Evolutionary conservation across 2,888 invertebrate genomes (phyloP).

Genomic region (Taphrorychus bicolor): DNA sequence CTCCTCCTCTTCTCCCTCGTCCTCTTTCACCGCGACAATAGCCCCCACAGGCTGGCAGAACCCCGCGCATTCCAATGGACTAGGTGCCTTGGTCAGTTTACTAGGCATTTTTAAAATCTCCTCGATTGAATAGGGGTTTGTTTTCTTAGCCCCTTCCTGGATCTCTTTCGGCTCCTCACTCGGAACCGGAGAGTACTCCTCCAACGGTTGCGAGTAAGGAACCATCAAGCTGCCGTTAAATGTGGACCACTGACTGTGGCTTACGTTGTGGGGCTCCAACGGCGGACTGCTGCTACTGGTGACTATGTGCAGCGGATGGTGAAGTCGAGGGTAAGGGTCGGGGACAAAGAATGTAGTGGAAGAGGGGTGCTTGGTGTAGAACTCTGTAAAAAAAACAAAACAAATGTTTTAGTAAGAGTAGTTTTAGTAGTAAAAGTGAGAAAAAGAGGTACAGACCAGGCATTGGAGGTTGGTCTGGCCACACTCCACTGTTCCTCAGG

Average conservation of each 20-base stretch:
- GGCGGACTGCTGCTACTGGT: slow-evolving; percentile 48
- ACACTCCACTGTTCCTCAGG: slow-evolving; percentile 84
- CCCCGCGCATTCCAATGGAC: slow-evolving; percentile 38
- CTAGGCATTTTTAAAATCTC: slow-evolving; percentile 84
- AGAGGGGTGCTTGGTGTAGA: slow-evolving; percentile 50
- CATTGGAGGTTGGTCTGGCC: slow-evolving; percentile 67
- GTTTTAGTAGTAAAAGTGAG: not conserved
- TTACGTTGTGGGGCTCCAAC: slow-evolving; percentile 58
- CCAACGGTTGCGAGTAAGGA: slow-evolving; percentile 22
- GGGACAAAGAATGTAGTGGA: slow-evolving; percentile 36
- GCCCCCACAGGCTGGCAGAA: slow-evolving; percentile 53
- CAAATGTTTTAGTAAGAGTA: not conserved
- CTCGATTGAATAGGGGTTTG: slow-evolving; percentile 88
- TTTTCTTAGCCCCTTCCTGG: slow-evolving; percentile 57
- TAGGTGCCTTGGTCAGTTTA: slow-evolving; percentile 62
- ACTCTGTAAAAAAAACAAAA: slow-evolving; percentile 43
- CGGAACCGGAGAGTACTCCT: slow-evolving; percentile 25
- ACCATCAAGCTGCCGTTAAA: slow-evolving; percentile 42
- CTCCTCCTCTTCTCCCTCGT: slow-evolving; percentile 47
- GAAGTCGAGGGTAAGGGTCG: slow-evolving; percentile 32
- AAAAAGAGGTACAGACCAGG: not conserved
- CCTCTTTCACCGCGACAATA: slow-evolving; percentile 46
- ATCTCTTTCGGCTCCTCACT: slow-evolving; percentile 44
- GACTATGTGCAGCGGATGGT: slow-evolving; percentile 61
- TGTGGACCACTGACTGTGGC: slow-evolving; percentile 61